Percentiles rank a stretch among this genome's conserved stretches.
phyloP scores from a whole-genome alignment of 2,113 vertebrate genomes.

The Colossoma macropomum region DNA sequence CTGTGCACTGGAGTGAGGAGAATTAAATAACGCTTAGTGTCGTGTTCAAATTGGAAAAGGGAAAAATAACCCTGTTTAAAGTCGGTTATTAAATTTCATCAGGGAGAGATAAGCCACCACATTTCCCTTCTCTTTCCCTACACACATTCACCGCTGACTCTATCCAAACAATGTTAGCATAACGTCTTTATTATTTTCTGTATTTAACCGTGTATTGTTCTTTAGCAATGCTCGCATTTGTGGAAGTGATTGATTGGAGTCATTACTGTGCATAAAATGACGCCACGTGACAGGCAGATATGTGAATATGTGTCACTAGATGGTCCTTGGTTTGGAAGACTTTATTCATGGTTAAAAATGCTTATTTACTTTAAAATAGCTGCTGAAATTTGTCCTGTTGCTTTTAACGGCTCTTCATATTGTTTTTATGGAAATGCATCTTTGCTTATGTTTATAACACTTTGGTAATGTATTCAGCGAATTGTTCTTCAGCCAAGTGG shows the following conservation, averaged over 20 bases:
- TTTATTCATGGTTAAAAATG: not conserved
- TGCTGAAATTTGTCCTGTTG: not conserved
- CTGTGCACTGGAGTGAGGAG: conserved; percentile 66
- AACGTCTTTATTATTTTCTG: conserved; percentile 18
- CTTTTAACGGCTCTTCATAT: not conserved
- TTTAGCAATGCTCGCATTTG: not conserved
- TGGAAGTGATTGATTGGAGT: not conserved
- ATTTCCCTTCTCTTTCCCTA: conserved; percentile 35
- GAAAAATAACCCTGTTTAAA: conserved; percentile 66
- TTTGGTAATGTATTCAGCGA: not conserved
- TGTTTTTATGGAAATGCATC: not conserved
- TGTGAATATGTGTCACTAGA: not conserved
- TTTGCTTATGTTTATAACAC: conserved; percentile 1
- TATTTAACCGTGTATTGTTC: not conserved
- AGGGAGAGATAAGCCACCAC: conserved; percentile 51
- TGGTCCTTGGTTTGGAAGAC: not conserved
- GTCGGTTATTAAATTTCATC: conserved; percentile 70
- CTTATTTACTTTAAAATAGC: not conserved
- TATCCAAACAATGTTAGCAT: conserved; percentile 31
- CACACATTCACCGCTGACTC: conserved; percentile 23
- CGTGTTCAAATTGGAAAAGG: conserved; percentile 61
- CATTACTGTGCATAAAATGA: not conserved
- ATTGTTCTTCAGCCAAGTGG: conserved; percentile 21
- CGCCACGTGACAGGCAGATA: not conserved
- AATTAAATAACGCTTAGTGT: conserved; percentile 68